Evolutionary conservation across 2,797 vertebrate species (phyloP).

Genomic region (Clarias pachynema): DNA sequence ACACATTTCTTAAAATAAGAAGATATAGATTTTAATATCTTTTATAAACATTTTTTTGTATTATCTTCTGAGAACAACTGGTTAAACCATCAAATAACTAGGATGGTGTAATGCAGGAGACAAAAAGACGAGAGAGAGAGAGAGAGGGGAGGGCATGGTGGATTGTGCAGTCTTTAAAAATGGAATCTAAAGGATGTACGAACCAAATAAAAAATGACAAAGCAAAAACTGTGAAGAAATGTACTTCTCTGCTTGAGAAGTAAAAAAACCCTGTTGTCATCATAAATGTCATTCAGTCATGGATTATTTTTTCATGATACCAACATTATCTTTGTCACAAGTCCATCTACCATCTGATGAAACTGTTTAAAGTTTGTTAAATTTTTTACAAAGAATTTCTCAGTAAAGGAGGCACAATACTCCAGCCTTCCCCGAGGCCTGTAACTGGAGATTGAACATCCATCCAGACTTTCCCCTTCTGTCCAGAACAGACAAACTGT

Average conservation of each 20-base stretch:
- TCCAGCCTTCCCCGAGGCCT: slow-evolving; percentile 24
- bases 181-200: slow-evolving; percentile 66
- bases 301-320: slow-evolving; percentile 70
- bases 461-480: slow-evolving; percentile 14
- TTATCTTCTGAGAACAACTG: slow-evolving; percentile 76
- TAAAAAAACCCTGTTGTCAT: slow-evolving; percentile 80
- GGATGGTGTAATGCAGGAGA: slow-evolving; percentile 55
- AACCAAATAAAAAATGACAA: slow-evolving; percentile 56
- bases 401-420: slow-evolving; percentile 65
- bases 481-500: slow-evolving; percentile 61
- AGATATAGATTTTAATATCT: slow-evolving; percentile 91
- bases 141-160: slow-evolving; percentile 57
- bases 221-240: slow-evolving; percentile 54
- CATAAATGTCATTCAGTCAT: slow-evolving; percentile 71
- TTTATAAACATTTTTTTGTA: slow-evolving; percentile 88
- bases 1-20: slow-evolving; percentile 80
- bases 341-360: slow-evolving; percentile 62
- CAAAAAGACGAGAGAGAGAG: neutral
- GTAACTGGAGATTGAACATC: slow-evolving; percentile 13
- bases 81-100: slow-evolving; percentile 71
- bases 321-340: slow-evolving; percentile 77
- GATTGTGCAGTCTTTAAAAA: slow-evolving; percentile 70
- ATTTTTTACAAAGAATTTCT: slow-evolving; percentile 71
- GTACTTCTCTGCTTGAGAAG: slow-evolving; percentile 63
- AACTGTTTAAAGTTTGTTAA: slow-evolving; percentile 69